Base-by-base conservation (phyloP, 2,113 vertebrate species). In the Actenoides hombroni region DNA sequence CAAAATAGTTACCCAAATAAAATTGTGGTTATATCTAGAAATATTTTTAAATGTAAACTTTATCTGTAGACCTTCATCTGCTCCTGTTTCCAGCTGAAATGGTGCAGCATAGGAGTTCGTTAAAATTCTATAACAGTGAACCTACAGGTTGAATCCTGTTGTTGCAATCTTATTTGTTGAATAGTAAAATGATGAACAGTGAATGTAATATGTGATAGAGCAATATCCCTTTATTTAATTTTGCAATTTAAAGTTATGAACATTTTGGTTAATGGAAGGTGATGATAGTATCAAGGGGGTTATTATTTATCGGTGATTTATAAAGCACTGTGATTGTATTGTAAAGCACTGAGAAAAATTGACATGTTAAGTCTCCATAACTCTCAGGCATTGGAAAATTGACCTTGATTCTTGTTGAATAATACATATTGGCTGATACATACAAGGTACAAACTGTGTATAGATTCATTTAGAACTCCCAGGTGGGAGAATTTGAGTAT, bases 251-350 rank as follows among this genome's bases (percentile, higher is more conserved):
- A 95, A 89, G 77, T 79, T 91, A 79, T 64, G 84, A 84, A 87
- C 81, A 79, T 78, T 91, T 91, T 91, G 77, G 35, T 89, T 94
- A 96, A 95, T 85, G 65, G 57, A 86, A 97, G 63, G 57, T 82
- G 74, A 92, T 94, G 83, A 75, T 82, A 80, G 26, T 59, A 68
- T 84, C 90, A 88, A 78, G 53, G 51, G 48, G 35, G 23, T 75
- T 94, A 84, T 95, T 94, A 86, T 97, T 95, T 94, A 73, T 89
- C 1, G 1, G 33, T 75, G 69, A 95, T 94, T 94, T 95, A 76
- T 87, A 40, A 10, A 31, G 29, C 57, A 86, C n/a, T 5, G 11
- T 19, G 44, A 57, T 92, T 79, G 65, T 53, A 51, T 53, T 78
- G 56, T 68, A 89, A 94, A 94, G 35, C 39, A 65, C 7, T 23